Base-by-base conservation (phyloP, 2,888 invertebrate species). In the Mimas tiliae region DNA sequence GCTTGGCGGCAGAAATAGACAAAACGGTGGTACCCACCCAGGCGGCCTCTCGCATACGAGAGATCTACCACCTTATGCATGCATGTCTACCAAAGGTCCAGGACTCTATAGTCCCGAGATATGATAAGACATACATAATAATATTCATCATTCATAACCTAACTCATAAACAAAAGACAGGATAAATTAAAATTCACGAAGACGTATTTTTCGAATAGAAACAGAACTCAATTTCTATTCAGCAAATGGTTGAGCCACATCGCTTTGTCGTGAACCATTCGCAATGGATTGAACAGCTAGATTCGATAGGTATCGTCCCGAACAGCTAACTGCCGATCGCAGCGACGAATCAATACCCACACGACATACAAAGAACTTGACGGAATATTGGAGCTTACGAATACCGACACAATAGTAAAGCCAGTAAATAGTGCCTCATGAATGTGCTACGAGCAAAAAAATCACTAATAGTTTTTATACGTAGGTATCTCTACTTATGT, bases 141-240 rank as follows among this genome's bases (percentile, higher is more conserved):
- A n/a, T n/a, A n/a, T n/a, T n/a, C n/a, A n/a, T n/a, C n/a, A n/a
- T n/a, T n/a, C n/a, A n/a, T n/a, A n/a, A n/a, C n/a, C 9, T 38
- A 9, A 38, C 38, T 16, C 19, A 19, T 8, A 9, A 19, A 50
- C 1, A 4, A 50, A 50, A 50, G 50, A 19, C 1, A 19, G 2
- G n/a, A 2, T 8, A 38, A 55, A 55, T 55, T 27, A 27, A 27
- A n/a, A 55, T 0, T 16, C 11, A 14, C 0, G 11, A 55, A 38
- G 38, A 55, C n/a, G 11, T 55, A 65, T 63, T 65, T 65, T 65
- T 34, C 34, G 33, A 81, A 83, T 80, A 73, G 80, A 81, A 75
- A 79, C 80, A 80, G 85, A 88, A 87, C 87, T 84, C 83, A 81
- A 80, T 86, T 87, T 84, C 84, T 78, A 86, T 85, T 83, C 82